Conservation (phyloP, 2,797 vertebrate species). For the Xenops minutus region DNA sequence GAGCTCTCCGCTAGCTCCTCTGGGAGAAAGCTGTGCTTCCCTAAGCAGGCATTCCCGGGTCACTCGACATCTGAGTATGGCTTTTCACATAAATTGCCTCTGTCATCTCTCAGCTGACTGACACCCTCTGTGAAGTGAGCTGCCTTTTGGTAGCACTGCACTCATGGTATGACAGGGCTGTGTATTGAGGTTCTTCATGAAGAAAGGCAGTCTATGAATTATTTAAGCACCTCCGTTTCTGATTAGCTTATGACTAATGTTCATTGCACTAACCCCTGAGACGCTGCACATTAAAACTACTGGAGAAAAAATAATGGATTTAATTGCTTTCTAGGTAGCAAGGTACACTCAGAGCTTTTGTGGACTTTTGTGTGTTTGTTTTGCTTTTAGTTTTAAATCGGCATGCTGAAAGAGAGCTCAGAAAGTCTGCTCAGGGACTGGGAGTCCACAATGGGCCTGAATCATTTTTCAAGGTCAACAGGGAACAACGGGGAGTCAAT, state of each 20-base stretch:
- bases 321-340: conserved; percentile 63
- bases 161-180: not conserved
- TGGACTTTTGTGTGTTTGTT: conserved; percentile 31
- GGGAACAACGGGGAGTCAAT: not conserved
- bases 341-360: conserved; percentile 47
- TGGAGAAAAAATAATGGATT: conserved; percentile 40
- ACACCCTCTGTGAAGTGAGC: not conserved
- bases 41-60: not conserved
- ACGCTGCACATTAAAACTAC: not conserved
- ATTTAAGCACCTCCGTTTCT: conserved; percentile 52
- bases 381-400: conserved; percentile 50
- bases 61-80: not conserved
- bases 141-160: not conserved
- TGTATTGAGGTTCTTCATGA: not conserved
- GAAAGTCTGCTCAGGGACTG: not conserved
- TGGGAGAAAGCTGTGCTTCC: not conserved
- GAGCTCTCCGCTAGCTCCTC: not conserved
- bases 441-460: conserved; percentile 2
- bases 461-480: not conserved
- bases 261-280: conserved; percentile 24
- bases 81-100: not conserved
- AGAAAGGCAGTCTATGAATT: conserved; percentile 35
- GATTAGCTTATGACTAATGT: conserved; percentile 45
- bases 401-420: not conserved
- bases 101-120: not conserved